Evolutionary conservation across 2,888 invertebrate genomes (phyloP).

Genomic region (Strigamia maritima): DNA sequence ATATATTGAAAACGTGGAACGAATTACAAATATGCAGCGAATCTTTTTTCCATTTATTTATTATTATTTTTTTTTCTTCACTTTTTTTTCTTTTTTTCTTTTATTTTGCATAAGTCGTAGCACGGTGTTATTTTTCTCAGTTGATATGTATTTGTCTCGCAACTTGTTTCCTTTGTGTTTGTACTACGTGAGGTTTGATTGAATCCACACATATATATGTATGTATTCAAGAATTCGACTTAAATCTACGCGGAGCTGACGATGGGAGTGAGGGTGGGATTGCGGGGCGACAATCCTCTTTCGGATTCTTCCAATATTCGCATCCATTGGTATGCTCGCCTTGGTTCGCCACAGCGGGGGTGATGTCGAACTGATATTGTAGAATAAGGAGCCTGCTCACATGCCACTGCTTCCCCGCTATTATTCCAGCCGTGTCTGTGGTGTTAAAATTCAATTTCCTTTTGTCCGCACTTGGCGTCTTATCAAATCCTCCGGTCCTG

Average conservation of each 20-base stretch:
- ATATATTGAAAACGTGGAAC: conserved; percentile 27
- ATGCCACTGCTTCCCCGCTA: conserved; percentile 35
- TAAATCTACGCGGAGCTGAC: conserved; percentile 25
- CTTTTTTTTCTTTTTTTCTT: not conserved
- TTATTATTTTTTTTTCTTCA: not conserved
- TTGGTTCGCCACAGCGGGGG: conserved; percentile 36
- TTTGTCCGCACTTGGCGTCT: conserved; percentile 40
- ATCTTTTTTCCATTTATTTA: not conserved
- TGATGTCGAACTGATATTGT: conserved; percentile 37
- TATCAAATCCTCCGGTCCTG: conserved; percentile 40
- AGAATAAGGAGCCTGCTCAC: conserved; percentile 29
- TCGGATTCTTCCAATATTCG: conserved; percentile 28
- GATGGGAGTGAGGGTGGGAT: not conserved
- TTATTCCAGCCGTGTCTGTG: conserved; percentile 40
- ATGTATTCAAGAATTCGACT: conserved; percentile 32
- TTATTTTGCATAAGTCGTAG: conserved; percentile 12
- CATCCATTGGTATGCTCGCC: conserved; percentile 35
- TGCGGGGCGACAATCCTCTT: conserved; percentile 22
- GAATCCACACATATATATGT: conserved; percentile 34
- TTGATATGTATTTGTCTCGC: conserved; percentile 28
- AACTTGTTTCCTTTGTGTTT: conserved; percentile 32
- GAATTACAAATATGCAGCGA: conserved; percentile 9
- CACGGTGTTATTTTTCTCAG: conserved; percentile 12
- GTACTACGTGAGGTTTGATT: conserved; percentile 32
- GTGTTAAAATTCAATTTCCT: conserved; percentile 41